Base-by-base conservation (phyloP, 2,113 vertebrate genomes). In the Piprites chloris region DNA sequence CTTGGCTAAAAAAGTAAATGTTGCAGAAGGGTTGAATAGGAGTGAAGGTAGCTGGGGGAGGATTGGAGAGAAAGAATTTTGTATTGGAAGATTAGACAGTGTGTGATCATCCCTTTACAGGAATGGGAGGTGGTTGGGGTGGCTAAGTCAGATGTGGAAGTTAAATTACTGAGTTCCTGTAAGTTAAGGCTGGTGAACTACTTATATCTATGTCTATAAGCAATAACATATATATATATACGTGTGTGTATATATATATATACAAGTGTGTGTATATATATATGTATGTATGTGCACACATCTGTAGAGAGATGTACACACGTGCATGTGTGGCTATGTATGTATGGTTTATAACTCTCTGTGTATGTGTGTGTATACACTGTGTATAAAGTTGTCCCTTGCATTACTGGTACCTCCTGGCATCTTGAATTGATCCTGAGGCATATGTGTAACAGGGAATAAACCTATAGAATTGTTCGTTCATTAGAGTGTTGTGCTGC, bases 291-390 rank as follows among this genome's bases (percentile, higher is more conserved):
- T 44, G 18, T 28, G 22, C 20, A 3, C 4, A 11, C 8, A 8
- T n/a, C n/a, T n/a, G n/a, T n/a, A n/a, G n/a, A n/a, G n/a, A n/a
- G n/a, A n/a, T n/a, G n/a, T n/a, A n/a, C n/a, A 42, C 12, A 8
- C 13, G 5, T 35, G 12, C 9, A 1, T 19, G 50, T 5, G 6
- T 68, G 7, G n/a, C 2, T n/a, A 1, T 19, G 9, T 20, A 47
- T 21, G 21, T 20, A 21, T 11, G 24, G 17, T 49, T 78, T 78
- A 0, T 55, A 47, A 30, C 17, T 87, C 19, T 61, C 15, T 35
- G 35, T 20, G 37, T 16, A 35, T 30, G 13, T 68, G 37, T 32
- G 1, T 20, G 2, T 37, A 11, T 6, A 63, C 24, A 35, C 24
- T 30, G 10, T 20, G 22, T 20, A 21, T 27, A 7, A 80, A 71